phyloP scores from a whole-genome alignment of 2,113 vertebrate genomes.

The Beaufortia kweichowensis region DNA sequence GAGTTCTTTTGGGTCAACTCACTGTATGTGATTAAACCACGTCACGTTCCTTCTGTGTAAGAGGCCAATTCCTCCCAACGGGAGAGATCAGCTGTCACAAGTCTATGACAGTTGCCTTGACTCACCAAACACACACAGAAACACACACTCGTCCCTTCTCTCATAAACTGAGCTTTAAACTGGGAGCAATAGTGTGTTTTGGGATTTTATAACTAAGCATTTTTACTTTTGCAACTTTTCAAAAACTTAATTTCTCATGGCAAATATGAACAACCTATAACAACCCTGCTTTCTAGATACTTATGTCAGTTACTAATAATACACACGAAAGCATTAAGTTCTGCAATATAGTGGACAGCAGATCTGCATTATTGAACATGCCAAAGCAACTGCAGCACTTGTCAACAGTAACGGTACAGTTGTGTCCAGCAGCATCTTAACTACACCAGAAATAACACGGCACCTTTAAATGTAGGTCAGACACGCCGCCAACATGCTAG shows the following conservation, averaged over 20 bases:
- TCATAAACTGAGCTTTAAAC: not conserved
- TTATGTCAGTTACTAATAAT: no score
- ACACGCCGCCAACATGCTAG: conserved; percentile 33
- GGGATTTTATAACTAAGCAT: no score
- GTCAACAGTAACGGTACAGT: conserved; percentile 41
- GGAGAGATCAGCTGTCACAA: conserved; percentile 22
- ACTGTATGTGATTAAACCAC: not conserved
- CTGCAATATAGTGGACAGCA: not conserved
- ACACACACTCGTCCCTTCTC: not conserved
- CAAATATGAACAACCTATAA: no score
- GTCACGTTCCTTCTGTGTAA: not conserved
- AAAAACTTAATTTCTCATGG: not conserved
- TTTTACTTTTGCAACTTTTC: not conserved
- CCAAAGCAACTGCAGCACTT: conserved; percentile 40
- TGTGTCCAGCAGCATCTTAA: conserved; percentile 30
- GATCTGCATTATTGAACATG: conserved; percentile 21
- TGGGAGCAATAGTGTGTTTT: not conserved
- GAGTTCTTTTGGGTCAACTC: not conserved
- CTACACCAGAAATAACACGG: conserved; percentile 51
- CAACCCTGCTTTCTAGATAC: no score
- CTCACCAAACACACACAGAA: not conserved
- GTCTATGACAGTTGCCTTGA: conserved; percentile 21
- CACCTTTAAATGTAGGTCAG: conserved; percentile 62
- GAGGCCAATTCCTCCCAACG: no score
- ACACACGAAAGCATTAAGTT: not conserved